Conservation (phyloP, 2,797 vertebrate species). For the Hydrocynus forskahlii region DNA sequence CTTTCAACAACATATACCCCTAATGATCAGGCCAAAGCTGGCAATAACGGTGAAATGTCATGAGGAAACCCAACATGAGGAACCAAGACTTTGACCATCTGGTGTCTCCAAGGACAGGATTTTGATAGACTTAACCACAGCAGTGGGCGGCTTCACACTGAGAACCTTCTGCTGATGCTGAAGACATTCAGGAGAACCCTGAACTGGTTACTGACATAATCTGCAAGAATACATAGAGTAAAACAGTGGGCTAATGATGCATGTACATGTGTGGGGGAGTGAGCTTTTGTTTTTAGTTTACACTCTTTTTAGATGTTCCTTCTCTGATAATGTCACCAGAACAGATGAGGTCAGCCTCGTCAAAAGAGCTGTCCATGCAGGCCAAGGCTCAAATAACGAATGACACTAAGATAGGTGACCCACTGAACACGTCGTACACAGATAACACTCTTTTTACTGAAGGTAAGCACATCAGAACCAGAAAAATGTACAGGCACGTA, state of each 20-base stretch:
- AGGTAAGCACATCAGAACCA: background rate
- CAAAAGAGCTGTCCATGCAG: background rate
- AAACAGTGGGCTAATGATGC: background rate
- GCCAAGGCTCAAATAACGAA: background rate
- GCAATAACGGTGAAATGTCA: too few relatives aligned
- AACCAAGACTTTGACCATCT: too few relatives aligned
- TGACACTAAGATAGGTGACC: constrained; percentile 1
- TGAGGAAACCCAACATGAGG: too few relatives aligned
- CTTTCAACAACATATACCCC: too few relatives aligned
- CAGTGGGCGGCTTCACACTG: too few relatives aligned
- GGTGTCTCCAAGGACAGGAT: background rate
- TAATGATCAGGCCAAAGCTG: too few relatives aligned
- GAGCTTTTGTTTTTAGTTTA: constrained; percentile 15
- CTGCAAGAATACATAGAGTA: background rate
- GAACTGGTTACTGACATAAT: background rate
- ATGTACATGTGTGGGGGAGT: constrained; percentile 44
- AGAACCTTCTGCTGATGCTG: too few relatives aligned
- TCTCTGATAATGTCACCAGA: constrained; percentile 13
- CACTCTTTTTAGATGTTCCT: constrained; percentile 33
- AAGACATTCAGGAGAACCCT: background rate
- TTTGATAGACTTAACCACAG: background rate
- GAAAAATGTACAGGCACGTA: too few relatives aligned
- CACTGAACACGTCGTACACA: background rate
- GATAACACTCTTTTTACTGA: background rate
- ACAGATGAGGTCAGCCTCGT: constrained; percentile 4